phyloP scores from a whole-genome alignment of 2,113 vertebrate species.

The Ovis canadensis region DNA sequence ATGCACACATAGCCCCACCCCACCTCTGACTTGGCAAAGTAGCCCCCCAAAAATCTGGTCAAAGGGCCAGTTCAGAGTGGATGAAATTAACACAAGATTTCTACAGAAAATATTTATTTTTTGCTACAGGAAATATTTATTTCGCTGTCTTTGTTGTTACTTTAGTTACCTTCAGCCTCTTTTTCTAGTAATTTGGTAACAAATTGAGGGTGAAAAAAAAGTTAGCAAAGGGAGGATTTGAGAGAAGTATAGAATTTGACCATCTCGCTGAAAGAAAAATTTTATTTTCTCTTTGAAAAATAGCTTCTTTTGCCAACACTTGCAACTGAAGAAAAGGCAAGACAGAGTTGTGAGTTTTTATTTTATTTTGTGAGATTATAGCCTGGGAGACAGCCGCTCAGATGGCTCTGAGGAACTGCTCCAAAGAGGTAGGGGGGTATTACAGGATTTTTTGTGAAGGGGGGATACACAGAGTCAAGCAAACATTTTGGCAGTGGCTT shows the following conservation, averaged over 20 bases:
- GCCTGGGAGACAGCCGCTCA: not conserved
- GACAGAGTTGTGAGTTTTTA: not conserved
- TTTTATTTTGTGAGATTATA: not conserved
- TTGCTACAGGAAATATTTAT: not conserved
- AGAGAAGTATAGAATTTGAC: not conserved
- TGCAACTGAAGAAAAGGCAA: not conserved
- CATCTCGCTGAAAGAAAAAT: not conserved
- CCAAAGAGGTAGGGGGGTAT: not conserved
- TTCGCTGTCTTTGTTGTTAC: not conserved
- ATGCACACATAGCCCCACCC: no score
- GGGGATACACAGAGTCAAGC: not conserved
- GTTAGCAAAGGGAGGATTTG: not conserved
- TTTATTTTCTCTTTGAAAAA: not conserved
- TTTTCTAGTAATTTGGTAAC: not conserved
- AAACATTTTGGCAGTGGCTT: not conserved
- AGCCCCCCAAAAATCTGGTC: not conserved
- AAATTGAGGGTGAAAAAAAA: fast-evolving
- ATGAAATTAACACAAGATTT: not conserved
- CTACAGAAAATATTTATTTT: not conserved
- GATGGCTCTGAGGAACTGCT: not conserved
- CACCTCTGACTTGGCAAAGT: not conserved
- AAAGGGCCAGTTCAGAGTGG: not conserved
- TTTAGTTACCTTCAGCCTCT: not conserved
- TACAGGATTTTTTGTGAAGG: not conserved
- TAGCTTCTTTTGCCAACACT: not conserved